phyloP scores from a whole-genome alignment of 2,888 invertebrate species.

The Dryomyza anilis region DNA sequence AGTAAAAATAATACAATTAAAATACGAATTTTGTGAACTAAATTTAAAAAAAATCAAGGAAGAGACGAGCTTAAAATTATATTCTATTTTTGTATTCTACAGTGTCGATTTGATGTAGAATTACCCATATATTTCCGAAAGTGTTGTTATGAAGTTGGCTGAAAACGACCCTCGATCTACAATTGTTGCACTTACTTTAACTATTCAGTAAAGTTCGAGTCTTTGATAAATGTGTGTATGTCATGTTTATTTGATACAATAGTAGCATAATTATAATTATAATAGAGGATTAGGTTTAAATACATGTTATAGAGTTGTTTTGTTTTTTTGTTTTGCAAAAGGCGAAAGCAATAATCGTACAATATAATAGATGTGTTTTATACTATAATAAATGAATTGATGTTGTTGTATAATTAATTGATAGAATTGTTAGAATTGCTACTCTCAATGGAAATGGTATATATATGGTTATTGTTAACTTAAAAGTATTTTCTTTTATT shows the following conservation, averaged over 20 bases:
- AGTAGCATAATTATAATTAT: not conserved
- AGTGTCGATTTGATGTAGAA: no score
- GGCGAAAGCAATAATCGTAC: not conserved
- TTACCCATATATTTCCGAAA: no score
- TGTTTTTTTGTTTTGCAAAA: no score
- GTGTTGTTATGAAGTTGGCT: no score
- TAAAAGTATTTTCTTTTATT: not conserved
- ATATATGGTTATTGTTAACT: not conserved
- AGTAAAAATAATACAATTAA: no score
- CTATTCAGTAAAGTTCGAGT: no score
- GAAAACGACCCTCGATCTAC: no score
- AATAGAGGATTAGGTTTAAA: not conserved
- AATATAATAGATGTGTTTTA: constrained; percentile 1
- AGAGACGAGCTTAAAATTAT: no score
- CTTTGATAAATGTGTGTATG: not conserved
- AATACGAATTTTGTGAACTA: no score
- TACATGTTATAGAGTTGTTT: not conserved
- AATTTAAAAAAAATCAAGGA: no score
- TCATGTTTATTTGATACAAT: not conserved
- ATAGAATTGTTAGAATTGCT: not conserved
- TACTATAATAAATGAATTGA: not conserved
- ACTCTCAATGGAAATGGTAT: not conserved
- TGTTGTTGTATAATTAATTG: not conserved
- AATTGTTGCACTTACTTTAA: no score
- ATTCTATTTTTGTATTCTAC: no score